phyloP scores from a whole-genome alignment of 1,140 invertebrate species.

The Lepidurus packardi region DNA sequence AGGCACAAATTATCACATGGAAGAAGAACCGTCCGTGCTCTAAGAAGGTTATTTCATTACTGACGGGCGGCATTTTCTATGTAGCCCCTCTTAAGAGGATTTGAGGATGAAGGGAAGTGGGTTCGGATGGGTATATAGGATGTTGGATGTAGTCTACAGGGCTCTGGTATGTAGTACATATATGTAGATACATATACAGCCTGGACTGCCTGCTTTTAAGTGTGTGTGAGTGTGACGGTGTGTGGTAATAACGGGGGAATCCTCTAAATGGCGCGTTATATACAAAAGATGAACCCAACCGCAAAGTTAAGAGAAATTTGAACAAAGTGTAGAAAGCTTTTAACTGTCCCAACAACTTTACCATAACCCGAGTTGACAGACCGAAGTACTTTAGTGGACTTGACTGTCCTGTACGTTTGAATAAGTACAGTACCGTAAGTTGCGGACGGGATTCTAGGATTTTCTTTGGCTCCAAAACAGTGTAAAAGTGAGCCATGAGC shows the following conservation, averaged over 20 bases:
- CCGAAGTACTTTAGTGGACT: neutral
- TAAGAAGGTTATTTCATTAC: constrained; percentile 16
- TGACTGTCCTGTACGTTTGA: too few species aligned
- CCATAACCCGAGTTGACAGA: constrained; percentile 3
- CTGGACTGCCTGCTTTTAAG: too few species aligned
- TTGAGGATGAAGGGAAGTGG: neutral
- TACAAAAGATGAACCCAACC: neutral
- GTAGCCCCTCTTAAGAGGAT: neutral
- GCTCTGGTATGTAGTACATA: too few species aligned
- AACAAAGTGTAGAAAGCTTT: neutral
- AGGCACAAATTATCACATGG: constrained; percentile 6
- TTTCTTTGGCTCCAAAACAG: too few species aligned
- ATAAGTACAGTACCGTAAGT: too few species aligned
- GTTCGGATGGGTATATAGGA: neutral
- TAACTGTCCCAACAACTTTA: neutral
- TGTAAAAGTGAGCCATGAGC: too few species aligned
- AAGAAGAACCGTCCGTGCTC: neutral
- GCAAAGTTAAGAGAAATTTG: neutral
- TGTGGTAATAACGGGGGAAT: neutral
- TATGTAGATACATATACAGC: too few species aligned
- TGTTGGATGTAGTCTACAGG: neutral
- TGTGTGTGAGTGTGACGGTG: neutral
- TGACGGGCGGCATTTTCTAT: constrained; percentile 2
- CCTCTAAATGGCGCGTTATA: neutral
- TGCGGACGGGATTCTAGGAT: too few species aligned